Percentiles rank a stretch among this genome's conserved stretches.
These are phyloP conservation scores for Acleris literana DNA, from an alignment of 2,888 invertebrate species.

Conservation along the genomic window DNA sequence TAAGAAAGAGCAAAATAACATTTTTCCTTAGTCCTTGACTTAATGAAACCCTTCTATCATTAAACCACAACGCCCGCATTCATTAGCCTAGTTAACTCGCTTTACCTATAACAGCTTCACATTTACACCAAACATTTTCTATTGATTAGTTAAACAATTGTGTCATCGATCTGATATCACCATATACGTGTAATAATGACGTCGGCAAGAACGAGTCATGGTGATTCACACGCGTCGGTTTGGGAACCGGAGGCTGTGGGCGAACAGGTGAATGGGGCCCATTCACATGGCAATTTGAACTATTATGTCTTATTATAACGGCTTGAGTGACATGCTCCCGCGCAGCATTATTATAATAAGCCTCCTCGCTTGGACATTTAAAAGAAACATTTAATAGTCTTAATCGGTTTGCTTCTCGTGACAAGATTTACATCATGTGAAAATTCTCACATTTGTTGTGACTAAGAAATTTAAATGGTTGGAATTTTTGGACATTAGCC, in stretches of 20 bases:
- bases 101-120: constrained; percentile 10
- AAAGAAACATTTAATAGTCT: constrained; percentile 23
- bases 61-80: constrained; percentile 11
- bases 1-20: background rate
- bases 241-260: constrained; percentile 57
- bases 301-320: constrained; percentile 54
- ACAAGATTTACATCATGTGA: constrained; percentile 22
- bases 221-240: constrained; percentile 42
- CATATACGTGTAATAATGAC: constrained; percentile 31
- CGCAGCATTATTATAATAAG: constrained; percentile 38
- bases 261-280: constrained; percentile 61
- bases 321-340: constrained; percentile 58
- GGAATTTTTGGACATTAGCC: background rate
- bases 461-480: background rate
- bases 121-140: too few species aligned
- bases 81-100: constrained; percentile 23
- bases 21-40: constrained; percentile 9
- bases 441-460: constrained; percentile 26
- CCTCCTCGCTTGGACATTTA: constrained; percentile 15
- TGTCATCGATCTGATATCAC: constrained; percentile 37
- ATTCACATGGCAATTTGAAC: constrained; percentile 65
- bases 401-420: constrained; percentile 9
- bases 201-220: constrained; percentile 43
- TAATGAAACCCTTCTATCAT: constrained; percentile 10
- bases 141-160: constrained; percentile 28